phyloP scores from a whole-genome alignment of 2,888 invertebrate genomes.

The Sarcophaga caerulescens region DNA sequence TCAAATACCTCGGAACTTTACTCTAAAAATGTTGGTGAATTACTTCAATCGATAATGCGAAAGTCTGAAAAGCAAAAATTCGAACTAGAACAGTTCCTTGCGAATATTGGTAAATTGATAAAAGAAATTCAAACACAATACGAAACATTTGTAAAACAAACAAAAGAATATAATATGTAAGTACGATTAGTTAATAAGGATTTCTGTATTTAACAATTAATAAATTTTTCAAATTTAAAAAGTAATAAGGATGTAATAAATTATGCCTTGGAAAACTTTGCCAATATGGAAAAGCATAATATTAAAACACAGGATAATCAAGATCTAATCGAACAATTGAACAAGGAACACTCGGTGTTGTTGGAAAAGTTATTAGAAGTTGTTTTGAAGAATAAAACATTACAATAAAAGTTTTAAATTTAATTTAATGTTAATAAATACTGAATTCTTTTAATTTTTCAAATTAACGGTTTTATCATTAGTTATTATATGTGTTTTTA shows the following conservation, averaged over 20 bases:
- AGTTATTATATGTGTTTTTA: no score
- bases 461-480: no score
- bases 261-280: conserved; percentile 42
- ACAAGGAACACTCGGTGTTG: conserved; percentile 1
- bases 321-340: conserved; percentile 26
- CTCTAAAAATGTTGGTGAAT: conserved; percentile 46
- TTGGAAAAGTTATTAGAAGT: background rate
- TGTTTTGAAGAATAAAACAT: background rate
- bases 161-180: conserved; percentile 67
- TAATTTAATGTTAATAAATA: no score
- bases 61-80: conserved; percentile 40
- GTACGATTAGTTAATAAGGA: background rate
- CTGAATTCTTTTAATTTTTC: no score
- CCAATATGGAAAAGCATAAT: conserved; percentile 16
- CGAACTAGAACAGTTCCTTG: conserved; percentile 47
- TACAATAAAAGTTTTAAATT: background rate
- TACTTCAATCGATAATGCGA: conserved; percentile 42
- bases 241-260: conserved; percentile 47
- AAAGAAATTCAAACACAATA: conserved; percentile 64
- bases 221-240: background rate
- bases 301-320: conserved; percentile 42
- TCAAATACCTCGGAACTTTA: conserved; percentile 27
- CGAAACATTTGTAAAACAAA: conserved; percentile 57
- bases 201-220: background rate
- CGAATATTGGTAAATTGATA: conserved; percentile 50